Percentiles rank a stretch among this genome's conserved stretches.
phyloP scores from a whole-genome alignment of 2,113 vertebrate genomes.

The Xenus cinereus region DNA sequence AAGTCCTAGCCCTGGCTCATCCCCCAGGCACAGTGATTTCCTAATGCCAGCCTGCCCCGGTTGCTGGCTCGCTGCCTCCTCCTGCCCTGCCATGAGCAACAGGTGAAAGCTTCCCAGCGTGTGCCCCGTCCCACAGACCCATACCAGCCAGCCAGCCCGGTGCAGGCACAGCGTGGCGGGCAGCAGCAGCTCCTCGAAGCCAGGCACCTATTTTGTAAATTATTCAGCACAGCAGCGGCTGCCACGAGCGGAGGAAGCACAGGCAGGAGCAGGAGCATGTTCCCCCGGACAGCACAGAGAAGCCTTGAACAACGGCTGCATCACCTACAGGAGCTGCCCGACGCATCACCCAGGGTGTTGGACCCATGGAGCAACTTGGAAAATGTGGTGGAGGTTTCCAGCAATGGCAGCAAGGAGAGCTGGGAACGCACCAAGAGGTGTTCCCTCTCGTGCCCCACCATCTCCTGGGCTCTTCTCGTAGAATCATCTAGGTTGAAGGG shows the following conservation, averaged over 20 bases:
- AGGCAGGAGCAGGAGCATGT: not conserved
- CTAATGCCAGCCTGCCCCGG: accelerated
- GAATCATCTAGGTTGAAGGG: not conserved
- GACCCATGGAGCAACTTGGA: not conserved
- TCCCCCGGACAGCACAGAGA: accelerated
- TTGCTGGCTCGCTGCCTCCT: not conserved
- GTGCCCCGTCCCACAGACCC: not conserved
- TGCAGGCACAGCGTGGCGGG: accelerated
- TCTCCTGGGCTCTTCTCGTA: not conserved
- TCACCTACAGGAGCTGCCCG: not conserved
- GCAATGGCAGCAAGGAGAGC: not conserved
- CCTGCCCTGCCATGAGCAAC: not conserved
- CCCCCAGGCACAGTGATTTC: not conserved
- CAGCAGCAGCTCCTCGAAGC: not conserved
- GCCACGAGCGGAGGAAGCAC: not conserved
- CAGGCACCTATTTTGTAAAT: not conserved
- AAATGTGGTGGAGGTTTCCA: not conserved
- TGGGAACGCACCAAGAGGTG: not conserved
- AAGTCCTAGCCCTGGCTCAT: not conserved
- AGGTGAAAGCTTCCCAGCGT: not conserved
- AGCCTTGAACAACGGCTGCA: no score
- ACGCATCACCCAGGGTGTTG: not conserved
- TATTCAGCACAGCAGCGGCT: not conserved
- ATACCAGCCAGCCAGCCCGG: not conserved
- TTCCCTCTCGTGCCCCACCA: not conserved